A percentile compares a stretch with the other conserved stretches of the same genome.
Evolutionary conservation across 2,113 vertebrate species (phyloP).

Genomic region (Albula goreensis): DNA sequence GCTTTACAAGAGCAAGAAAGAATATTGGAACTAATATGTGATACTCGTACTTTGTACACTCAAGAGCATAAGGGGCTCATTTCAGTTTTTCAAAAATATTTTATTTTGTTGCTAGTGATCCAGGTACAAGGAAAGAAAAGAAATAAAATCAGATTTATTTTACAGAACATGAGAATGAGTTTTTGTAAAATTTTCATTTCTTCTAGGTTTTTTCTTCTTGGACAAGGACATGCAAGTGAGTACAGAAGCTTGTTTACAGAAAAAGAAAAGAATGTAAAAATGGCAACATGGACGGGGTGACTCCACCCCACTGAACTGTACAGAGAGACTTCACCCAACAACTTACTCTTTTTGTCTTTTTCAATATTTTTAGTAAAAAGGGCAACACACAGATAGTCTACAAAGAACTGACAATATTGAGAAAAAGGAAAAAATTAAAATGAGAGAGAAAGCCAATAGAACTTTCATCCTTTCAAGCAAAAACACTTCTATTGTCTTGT

Average conservation of each 20-base stretch:
- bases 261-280: slow-evolving; percentile 54
- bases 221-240: slow-evolving; percentile 71
- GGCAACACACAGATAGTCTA: slow-evolving; percentile 73
- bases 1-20: neutral
- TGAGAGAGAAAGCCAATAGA: slow-evolving; percentile 57
- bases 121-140: slow-evolving; percentile 70
- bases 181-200: slow-evolving; percentile 61
- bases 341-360: slow-evolving; percentile 54
- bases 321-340: slow-evolving; percentile 66
- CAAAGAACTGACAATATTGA: slow-evolving; percentile 72
- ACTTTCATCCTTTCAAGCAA: slow-evolving; percentile 62
- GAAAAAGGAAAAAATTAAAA: slow-evolving; percentile 53
- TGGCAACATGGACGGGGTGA: slow-evolving; percentile 40
- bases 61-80: neutral
- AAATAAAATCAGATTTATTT: slow-evolving; percentile 60
- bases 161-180: slow-evolving; percentile 67
- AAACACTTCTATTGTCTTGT: slow-evolving; percentile 46
- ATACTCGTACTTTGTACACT: neutral
- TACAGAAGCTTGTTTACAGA: slow-evolving; percentile 60
- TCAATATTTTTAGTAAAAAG: slow-evolving; percentile 68
- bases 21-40: neutral
- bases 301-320: slow-evolving; percentile 50
- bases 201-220: slow-evolving; percentile 58
- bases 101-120: slow-evolving; percentile 73
- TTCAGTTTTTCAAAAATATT: slow-evolving; percentile 75